Conservation (phyloP, 2,113 vertebrate species). For the Ciconia stormi region DNA sequence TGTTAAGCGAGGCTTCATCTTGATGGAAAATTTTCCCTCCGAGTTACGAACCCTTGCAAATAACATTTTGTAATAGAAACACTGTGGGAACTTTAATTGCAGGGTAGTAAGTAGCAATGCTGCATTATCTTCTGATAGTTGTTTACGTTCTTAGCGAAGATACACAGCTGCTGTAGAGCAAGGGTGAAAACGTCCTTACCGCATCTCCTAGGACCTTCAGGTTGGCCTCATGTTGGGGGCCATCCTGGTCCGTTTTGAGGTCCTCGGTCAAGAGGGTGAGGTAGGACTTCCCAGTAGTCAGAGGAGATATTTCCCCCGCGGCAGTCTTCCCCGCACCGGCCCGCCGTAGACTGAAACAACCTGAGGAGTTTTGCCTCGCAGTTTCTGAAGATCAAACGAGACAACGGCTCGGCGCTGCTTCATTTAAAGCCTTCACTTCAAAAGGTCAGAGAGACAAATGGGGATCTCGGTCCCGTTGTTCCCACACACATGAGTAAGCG, state of each 20-base stretch:
- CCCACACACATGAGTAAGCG: neutral
- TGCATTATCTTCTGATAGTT: conserved; percentile 63
- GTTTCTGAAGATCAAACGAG: neutral
- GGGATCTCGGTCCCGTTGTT: neutral
- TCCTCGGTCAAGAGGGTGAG: neutral
- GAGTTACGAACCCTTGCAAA: conserved; percentile 59
- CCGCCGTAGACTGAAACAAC: neutral
- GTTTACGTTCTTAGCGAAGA: conserved; percentile 15
- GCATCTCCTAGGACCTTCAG: neutral
- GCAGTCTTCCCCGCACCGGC: neutral
- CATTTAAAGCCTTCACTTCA: neutral
- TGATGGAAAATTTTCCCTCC: conserved; percentile 54
- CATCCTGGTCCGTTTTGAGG: neutral
- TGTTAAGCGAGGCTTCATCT: conserved; percentile 3
- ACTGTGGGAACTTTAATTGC: conserved; percentile 68
- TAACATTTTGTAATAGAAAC: conserved; percentile 55
- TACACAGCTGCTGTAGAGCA: conserved; percentile 36
- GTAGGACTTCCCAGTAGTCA: neutral
- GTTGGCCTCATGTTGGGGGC: neutral
- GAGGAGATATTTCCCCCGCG: neutral
- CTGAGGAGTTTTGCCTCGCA: neutral
- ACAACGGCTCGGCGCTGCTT: rapidly evolving
- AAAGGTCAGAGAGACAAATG: conserved; percentile 7
- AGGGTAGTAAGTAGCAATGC: conserved; percentile 72
- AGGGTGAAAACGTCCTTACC: neutral